Evolutionary conservation across 1,140 invertebrate species (phyloP).

Genomic region (Stegodyphus dumicola): DNA sequence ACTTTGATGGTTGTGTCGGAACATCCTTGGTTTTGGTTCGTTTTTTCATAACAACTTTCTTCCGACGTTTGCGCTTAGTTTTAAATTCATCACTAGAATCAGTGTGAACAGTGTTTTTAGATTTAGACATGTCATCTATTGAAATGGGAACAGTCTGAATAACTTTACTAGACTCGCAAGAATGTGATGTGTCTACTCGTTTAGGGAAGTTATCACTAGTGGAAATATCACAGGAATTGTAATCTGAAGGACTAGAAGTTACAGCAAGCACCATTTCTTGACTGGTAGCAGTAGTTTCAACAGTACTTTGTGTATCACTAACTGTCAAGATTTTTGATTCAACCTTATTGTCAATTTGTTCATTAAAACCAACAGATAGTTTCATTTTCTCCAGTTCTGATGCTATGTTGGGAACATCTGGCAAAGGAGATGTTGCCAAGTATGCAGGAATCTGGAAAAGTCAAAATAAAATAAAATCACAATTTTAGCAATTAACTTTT

Average conservation of each 20-base stretch:
- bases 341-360: not conserved
- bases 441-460: constrained; percentile 66
- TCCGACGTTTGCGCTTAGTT: constrained; percentile 24
- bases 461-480: not conserved
- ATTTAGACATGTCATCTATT: not conserved
- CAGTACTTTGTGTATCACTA: not conserved
- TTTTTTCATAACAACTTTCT: constrained; percentile 31
- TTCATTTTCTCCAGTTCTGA: constrained; percentile 64
- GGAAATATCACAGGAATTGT: constrained; percentile 36
- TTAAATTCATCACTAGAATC: constrained; percentile 56
- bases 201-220: constrained; percentile 35
- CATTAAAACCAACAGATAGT: not conserved
- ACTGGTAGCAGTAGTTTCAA: not conserved
- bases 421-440: constrained; percentile 68
- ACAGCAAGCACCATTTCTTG: not conserved
- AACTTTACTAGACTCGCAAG: not conserved
- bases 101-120: constrained; percentile 22
- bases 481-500: not conserved
- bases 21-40: constrained; percentile 35
- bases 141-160: not conserved
- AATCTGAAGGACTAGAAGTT: constrained; percentile 24
- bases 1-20: not conserved
- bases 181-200: not conserved
- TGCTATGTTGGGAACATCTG: constrained; percentile 61
- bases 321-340: not conserved